Evolutionary conservation across 2,113 vertebrate genomes (phyloP).

Genomic region (Strigops habroptila): DNA sequence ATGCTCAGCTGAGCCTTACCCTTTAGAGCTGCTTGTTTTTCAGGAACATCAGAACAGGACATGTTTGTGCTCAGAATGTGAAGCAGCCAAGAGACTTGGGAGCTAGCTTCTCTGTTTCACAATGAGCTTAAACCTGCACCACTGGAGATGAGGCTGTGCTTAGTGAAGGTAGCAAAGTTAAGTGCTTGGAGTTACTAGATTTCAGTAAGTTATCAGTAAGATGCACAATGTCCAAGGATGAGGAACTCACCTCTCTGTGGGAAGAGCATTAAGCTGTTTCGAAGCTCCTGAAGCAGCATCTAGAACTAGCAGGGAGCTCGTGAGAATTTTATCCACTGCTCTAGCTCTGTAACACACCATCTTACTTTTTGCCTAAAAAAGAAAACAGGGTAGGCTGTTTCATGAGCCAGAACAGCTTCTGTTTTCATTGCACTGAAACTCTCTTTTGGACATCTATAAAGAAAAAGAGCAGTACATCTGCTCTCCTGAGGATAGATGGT

Average conservation of each 20-base stretch:
- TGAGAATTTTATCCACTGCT: neutral
- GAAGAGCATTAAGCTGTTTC: neutral
- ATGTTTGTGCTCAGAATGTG: neutral
- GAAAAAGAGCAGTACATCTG: neutral
- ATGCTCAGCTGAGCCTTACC: neutral
- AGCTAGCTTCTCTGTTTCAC: neutral
- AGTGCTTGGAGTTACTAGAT: neutral
- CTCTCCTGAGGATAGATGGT: neutral
- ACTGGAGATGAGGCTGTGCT: fast-evolving
- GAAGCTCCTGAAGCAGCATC: neutral
- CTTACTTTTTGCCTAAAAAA: neutral
- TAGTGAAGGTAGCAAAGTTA: neutral
- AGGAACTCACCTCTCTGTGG: neutral
- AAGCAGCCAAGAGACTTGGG: neutral
- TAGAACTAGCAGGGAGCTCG: neutral
- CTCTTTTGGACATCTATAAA: neutral
- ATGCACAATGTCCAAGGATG: neutral
- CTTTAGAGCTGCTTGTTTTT: neutral
- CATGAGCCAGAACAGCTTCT: neutral
- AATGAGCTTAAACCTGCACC: neutral
- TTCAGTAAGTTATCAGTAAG: neutral
- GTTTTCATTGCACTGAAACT: neutral
- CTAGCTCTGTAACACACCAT: neutral
- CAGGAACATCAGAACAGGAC: neutral
- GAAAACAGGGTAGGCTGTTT: neutral